Evolutionary conservation across 1,140 invertebrate species (phyloP), one percentile per base, ranked within the genome.

Genomic region (Anastatus disparis): DNA sequence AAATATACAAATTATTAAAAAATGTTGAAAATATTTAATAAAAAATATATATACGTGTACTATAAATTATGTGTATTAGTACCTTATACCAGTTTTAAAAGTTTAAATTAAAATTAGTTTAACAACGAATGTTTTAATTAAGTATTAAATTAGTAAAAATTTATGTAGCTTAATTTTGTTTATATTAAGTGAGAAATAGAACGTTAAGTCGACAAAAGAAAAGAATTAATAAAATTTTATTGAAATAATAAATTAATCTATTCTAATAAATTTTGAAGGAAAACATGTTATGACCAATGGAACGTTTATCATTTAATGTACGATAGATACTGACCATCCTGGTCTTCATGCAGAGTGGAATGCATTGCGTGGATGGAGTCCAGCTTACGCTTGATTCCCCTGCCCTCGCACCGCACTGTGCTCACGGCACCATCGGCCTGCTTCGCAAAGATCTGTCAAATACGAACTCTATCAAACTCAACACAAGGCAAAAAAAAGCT

Each of bases 381-480:
- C 84, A 86, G 83, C 81, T 86, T 86, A 82, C 84, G 84, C 81
- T 86, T 86, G 81, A 85, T 86, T 81, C 84, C 84, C 79, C 81
- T 83, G 77, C 83, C 83, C 78, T 85, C 83, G 79, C 84, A 86
- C 81, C 81, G 84, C 83, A 84, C 80, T 70, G 82, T 84, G 80
- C 82, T 86, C 81, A 86, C 80, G 72, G 82, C 84, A 84, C 84
- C 83, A 76, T 86, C 85, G 55, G 85, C 80, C 82, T 86, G 85
- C 83, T 85, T 85, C 82, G 84, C 82, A 85, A 84, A 85, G 78
- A 86, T 86, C 85, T 86, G 84, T 85, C 82, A 84, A 85, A 86
- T 84, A 86, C 79, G 68, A 85, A 85, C 82, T 86, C 82, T 77
- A 82, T 85, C 83, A 86, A 83, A 79, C 82, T 81, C 81, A 79